A percentile compares a stretch with the other conserved stretches of the same genome.
Evolutionary conservation across 2,888 invertebrate genomes (phyloP).

Genomic region (Tridacna crocea): DNA sequence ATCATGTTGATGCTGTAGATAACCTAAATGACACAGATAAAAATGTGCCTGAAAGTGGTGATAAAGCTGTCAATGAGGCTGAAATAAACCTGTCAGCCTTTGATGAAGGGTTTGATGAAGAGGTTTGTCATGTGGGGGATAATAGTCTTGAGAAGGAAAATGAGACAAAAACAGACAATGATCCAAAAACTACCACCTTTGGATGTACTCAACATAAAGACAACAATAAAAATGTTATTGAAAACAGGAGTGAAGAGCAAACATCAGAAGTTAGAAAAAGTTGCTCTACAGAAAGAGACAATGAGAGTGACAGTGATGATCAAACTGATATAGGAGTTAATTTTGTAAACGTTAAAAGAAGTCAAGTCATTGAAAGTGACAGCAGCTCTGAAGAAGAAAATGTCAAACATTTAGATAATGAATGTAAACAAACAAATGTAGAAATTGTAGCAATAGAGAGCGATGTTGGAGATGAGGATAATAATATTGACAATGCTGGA

Average conservation of each 20-base stretch:
- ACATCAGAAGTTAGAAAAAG: background rate
- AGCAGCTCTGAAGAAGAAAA: constrained; percentile 26
- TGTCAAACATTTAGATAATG: background rate
- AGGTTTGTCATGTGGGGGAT: background rate
- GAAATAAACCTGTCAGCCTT: background rate
- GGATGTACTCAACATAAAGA: too few relatives aligned
- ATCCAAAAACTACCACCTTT: background rate
- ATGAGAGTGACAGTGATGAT: background rate
- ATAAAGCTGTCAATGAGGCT: background rate
- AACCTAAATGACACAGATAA: background rate
- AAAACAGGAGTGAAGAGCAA: background rate
- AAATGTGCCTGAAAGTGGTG: background rate
- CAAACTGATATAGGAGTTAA: background rate
- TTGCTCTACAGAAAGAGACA: background rate
- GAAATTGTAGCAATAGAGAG: background rate
- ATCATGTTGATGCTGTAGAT: constrained; percentile 12
- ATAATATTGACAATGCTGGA: constrained; percentile 11
- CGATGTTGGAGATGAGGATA: constrained; percentile 1
- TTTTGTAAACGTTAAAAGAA: background rate
- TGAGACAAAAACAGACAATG: background rate
- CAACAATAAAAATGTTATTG: background rate
- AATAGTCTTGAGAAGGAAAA: background rate
- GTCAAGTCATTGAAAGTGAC: constrained; percentile 36
- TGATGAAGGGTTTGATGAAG: background rate
- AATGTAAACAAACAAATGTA: constrained; percentile 9